These are phyloP conservation scores for Buathra laborator DNA, from an alignment of 2,888 invertebrate species.

Conservation along the genomic window DNA sequence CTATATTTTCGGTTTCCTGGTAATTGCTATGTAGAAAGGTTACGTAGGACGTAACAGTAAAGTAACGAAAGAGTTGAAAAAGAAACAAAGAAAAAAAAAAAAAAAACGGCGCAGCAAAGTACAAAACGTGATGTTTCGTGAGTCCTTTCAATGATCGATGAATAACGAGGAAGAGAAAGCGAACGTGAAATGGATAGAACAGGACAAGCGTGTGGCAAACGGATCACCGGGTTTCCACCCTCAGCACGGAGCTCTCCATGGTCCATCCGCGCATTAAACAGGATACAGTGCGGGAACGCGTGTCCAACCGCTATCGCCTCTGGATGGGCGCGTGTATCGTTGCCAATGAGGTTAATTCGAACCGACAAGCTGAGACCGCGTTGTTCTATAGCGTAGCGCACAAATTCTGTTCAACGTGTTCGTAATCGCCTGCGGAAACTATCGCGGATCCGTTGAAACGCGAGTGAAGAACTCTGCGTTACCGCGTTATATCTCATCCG, in stretches of 20 bases:
- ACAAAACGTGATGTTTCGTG: conserved; percentile 12
- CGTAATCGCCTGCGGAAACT: conserved; percentile 17
- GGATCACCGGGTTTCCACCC: conserved; percentile 15
- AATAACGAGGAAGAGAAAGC: conserved; percentile 34
- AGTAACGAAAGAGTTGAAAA: conserved; percentile 23
- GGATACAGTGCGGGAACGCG: conserved; percentile 27
- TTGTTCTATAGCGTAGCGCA: conserved; percentile 1
- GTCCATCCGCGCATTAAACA: conserved; percentile 26
- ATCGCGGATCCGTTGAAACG: neutral
- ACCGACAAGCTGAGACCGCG: conserved; percentile 52
- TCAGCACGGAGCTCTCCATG: conserved; percentile 1
- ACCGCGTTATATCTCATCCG: neutral
- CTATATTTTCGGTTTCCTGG: no score
- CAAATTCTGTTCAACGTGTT: neutral
- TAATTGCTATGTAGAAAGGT: no score
- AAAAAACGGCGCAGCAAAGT: neutral
- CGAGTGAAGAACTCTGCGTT: neutral
- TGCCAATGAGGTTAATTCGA: conserved; percentile 70
- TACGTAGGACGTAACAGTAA: no score
- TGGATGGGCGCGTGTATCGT: conserved; percentile 62
- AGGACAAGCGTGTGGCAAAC: conserved; percentile 13
- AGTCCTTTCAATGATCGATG: conserved; percentile 52
- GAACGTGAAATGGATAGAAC: conserved; percentile 50
- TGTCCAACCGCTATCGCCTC: conserved; percentile 19
- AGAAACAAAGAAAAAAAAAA: neutral